phyloP scores from a whole-genome alignment of 2,113 vertebrate genomes.

The Psettodes erumei region DNA sequence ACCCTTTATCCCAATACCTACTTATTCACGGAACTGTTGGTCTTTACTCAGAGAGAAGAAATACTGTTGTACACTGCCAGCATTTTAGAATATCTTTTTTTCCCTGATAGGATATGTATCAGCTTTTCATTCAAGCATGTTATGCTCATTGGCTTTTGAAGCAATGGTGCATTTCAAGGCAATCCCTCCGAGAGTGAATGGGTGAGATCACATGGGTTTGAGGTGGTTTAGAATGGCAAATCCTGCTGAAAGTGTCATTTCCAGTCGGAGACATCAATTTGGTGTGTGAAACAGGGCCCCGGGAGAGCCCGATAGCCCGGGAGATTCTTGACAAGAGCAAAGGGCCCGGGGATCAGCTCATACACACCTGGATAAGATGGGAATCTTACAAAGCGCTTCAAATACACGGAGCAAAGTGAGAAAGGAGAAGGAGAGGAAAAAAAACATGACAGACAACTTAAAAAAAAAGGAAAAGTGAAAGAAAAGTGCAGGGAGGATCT shows the following conservation, averaged over 20 bases:
- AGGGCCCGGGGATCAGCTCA: slow-evolving; percentile 80
- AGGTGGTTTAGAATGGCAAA: slow-evolving; percentile 86
- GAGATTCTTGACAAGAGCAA: slow-evolving; percentile 82
- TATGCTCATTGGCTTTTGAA: slow-evolving; percentile 80
- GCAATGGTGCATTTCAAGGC: slow-evolving; percentile 75
- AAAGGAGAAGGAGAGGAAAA: slow-evolving; percentile 27
- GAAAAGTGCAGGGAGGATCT: slow-evolving; percentile 32
- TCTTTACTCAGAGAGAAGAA: slow-evolving; percentile 67
- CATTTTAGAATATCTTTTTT: slow-evolving; percentile 72
- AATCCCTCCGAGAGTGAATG: slow-evolving; percentile 82
- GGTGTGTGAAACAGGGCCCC: slow-evolving; percentile 78
- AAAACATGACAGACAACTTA: slow-evolving; percentile 46
- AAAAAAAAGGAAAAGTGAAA: no score
- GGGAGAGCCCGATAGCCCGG: slow-evolving; percentile 78
- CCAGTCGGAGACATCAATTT: slow-evolving; percentile 84
- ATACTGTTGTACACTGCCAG: slow-evolving; percentile 68
- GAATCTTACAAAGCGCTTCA: slow-evolving; percentile 71
- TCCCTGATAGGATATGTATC: slow-evolving; percentile 68
- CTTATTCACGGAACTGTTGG: slow-evolving; percentile 61
- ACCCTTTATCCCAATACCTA: slow-evolving; percentile 49
- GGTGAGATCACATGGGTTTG: slow-evolving; percentile 83
- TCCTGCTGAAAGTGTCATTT: slow-evolving; percentile 86
- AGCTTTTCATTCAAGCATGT: slow-evolving; percentile 72
- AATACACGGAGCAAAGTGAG: slow-evolving; percentile 60
- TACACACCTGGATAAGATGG: slow-evolving; percentile 78